Percentiles rank a stretch among this genome's conserved stretches.
These are phyloP conservation scores for Knipowitschia caucasica DNA, from an alignment of 2,797 vertebrate genomes.

Conservation along the genomic window DNA sequence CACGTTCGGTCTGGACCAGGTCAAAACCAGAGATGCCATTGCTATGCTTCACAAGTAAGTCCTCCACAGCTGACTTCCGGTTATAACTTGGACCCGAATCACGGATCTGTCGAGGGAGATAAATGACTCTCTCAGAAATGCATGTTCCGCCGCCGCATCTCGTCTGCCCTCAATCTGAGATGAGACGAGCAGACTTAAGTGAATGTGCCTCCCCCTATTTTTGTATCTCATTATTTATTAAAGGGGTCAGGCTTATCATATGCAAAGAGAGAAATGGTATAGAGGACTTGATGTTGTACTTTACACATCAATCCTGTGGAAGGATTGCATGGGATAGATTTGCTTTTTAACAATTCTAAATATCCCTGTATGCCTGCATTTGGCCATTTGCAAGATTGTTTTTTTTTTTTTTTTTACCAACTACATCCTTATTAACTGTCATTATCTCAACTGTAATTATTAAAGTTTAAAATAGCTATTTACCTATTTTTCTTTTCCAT, in stretches of 20 bases:
- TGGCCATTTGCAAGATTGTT: neutral
- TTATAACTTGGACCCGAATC: constrained; percentile 17
- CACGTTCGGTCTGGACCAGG: constrained; percentile 96
- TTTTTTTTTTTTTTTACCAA: too few relatives aligned
- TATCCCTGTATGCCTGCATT: neutral
- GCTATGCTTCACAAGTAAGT: constrained; percentile 99
- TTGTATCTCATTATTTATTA: neutral
- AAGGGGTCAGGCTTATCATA: neutral
- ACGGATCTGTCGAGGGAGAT: constrained; percentile 34
- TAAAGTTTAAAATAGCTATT: too few relatives aligned
- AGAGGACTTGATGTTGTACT: neutral
- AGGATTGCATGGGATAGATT: neutral
- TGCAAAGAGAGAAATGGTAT: neutral
- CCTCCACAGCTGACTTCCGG: neutral
- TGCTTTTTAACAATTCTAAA: constrained; percentile 1
- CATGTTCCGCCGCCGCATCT: constrained; percentile 20
- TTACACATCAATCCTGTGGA: neutral
- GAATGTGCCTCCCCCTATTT: constrained; percentile 13
- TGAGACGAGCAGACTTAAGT: constrained; percentile 17
- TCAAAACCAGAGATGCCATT: constrained; percentile 98
- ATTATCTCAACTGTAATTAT: too few relatives aligned
- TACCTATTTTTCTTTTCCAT: too few relatives aligned
- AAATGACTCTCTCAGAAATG: constrained; percentile 33
- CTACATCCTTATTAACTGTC: too few relatives aligned
- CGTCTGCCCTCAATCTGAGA: constrained; percentile 25